These are phyloP conservation scores for Strix occidentalis DNA, from an alignment of 2,797 vertebrate species.

Conservation along the genomic window DNA sequence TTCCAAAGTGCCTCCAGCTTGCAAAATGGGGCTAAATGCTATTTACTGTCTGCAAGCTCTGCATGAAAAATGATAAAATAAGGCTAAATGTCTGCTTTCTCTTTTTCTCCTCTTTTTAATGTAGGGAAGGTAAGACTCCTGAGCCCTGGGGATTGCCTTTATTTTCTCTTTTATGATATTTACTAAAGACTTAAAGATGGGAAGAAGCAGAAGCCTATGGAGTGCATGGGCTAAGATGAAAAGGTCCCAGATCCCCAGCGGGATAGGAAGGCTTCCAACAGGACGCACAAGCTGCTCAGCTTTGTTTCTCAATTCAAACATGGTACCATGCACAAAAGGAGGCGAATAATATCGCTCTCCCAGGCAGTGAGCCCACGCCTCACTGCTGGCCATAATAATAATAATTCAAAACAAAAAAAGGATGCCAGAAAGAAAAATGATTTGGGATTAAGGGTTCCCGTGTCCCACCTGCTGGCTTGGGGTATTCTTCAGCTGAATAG, in stretches of 20 bases:
- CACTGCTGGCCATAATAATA: background rate
- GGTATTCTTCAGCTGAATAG: conserved; percentile 37
- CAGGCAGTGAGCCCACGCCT: conserved; percentile 28
- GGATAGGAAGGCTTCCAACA: conserved; percentile 61
- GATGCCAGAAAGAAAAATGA: conserved; percentile 31
- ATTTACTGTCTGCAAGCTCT: background rate
- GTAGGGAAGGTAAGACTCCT: background rate
- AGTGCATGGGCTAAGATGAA: conserved; percentile 50
- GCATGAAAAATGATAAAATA: background rate
- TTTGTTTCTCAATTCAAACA: conserved; percentile 69
- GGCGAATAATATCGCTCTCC: conserved; percentile 65
- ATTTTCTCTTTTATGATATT: conserved; percentile 56
- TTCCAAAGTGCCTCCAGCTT: background rate
- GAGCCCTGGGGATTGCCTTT: conserved; percentile 18
- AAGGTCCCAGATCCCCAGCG: conserved; percentile 62
- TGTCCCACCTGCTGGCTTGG: conserved; percentile 41
- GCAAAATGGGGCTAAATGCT: background rate
- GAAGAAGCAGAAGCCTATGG: conserved; percentile 47
- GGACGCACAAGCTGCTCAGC: conserved; percentile 60
- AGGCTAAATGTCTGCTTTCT: conserved; percentile 28
- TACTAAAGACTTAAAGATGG: conserved; percentile 63
- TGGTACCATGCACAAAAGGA: conserved; percentile 56
- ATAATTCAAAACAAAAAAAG: background rate
- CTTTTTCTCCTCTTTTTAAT: background rate
- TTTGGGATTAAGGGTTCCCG: conserved; percentile 45